Evolutionary conservation across 2,113 vertebrate species (phyloP).

Genomic region (Hippopotamus amphibius): DNA sequence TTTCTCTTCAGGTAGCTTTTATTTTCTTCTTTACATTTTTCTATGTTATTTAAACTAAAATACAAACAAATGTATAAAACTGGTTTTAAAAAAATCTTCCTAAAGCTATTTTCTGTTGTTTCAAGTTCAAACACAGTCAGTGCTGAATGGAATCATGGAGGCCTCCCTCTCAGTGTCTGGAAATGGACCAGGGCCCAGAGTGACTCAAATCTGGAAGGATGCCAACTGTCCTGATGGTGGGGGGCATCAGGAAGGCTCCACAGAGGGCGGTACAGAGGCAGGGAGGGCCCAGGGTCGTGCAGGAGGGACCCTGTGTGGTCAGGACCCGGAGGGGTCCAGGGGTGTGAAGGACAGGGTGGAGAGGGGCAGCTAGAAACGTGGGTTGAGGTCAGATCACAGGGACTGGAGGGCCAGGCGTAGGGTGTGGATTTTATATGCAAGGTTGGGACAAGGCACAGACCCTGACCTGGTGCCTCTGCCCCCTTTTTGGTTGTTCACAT

Average conservation of each 20-base stretch:
- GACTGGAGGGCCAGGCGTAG: accelerated
- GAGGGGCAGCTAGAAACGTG: background rate
- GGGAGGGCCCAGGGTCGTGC: background rate
- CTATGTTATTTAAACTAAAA: background rate
- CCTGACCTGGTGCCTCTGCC: background rate
- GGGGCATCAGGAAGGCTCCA: accelerated
- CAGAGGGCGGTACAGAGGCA: accelerated
- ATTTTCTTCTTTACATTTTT: background rate
- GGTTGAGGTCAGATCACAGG: accelerated
- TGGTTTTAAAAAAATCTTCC: background rate
- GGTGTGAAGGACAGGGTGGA: accelerated
- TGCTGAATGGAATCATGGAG: background rate
- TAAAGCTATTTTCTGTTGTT: background rate
- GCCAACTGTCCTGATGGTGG: accelerated
- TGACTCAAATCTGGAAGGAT: accelerated
- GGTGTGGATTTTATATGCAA: too few relatives aligned
- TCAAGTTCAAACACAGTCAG: background rate
- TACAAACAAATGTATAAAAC: background rate
- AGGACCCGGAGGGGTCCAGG: background rate
- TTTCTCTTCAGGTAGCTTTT: background rate
- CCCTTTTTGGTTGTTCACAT: too few relatives aligned
- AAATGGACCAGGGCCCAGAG: accelerated
- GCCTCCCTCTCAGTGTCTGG: background rate
- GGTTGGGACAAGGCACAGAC: accelerated
- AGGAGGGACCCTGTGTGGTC: background rate